Evolutionary conservation across 2,888 invertebrate species (phyloP).

Genomic region (Caenorhabditis becei): DNA sequence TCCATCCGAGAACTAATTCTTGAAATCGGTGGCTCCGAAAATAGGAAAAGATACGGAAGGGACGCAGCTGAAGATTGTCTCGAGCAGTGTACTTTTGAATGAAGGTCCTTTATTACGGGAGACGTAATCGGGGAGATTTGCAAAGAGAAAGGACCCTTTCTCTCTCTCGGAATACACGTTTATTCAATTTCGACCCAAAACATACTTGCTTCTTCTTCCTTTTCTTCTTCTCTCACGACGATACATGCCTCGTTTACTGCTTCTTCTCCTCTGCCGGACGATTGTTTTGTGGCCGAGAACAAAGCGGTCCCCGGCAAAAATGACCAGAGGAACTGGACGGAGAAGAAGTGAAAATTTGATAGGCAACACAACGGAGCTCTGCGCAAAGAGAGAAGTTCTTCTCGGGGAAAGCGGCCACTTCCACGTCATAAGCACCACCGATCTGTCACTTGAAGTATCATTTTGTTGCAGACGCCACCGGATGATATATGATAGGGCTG

Average conservation of each 20-base stretch:
- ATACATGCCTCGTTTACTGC: slow-evolving; percentile 51
- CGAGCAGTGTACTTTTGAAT: slow-evolving; percentile 43
- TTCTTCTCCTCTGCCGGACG: slow-evolving; percentile 15
- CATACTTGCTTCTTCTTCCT: slow-evolving; percentile 48
- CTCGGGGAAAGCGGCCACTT: background rate
- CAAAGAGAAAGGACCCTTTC: background rate
- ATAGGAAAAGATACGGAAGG: slow-evolving; percentile 5
- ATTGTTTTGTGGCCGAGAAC: slow-evolving; percentile 49
- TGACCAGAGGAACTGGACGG: slow-evolving; percentile 42
- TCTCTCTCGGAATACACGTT: slow-evolving; percentile 45
- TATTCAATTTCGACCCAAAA: slow-evolving; percentile 52
- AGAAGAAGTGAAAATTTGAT: slow-evolving; percentile 52
- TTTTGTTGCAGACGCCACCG: background rate
- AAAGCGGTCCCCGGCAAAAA: slow-evolving; percentile 36
- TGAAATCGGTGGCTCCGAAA: slow-evolving; percentile 21
- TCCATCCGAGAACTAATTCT: slow-evolving; percentile 28
- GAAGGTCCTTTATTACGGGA: slow-evolving; percentile 52
- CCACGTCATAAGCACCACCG: slow-evolving; percentile 10
- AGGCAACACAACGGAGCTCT: slow-evolving; percentile 28
- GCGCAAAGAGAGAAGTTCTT: background rate
- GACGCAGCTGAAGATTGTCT: slow-evolving; percentile 39
- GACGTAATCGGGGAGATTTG: slow-evolving; percentile 7
- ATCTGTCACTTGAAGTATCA: slow-evolving; percentile 37
- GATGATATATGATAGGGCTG: slow-evolving; percentile 54
- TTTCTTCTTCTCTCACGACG: background rate